Conservation (phyloP, 2,797 vertebrate genomes). For the Pachyuromys duprasi region DNA sequence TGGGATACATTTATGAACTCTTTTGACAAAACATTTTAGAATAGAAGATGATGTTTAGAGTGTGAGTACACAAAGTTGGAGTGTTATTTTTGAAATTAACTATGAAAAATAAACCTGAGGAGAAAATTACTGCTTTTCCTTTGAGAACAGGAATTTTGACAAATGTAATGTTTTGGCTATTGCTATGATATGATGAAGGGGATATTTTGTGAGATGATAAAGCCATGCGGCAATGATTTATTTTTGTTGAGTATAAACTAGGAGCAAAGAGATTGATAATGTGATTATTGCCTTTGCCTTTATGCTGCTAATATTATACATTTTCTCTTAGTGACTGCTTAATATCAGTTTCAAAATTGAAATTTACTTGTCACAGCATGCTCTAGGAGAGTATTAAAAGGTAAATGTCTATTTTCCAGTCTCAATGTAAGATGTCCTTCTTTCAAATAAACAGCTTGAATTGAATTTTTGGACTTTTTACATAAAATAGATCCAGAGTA, state of each 20-base stretch:
- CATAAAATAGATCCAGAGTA: constrained; percentile 14
- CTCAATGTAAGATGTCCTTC: not conserved
- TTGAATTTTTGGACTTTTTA: constrained; percentile 52
- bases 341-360: constrained; percentile 49
- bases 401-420: constrained; percentile 9
- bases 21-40: not conserved
- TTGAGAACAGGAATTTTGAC: constrained; percentile 19
- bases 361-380: constrained; percentile 51
- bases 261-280: constrained; percentile 42
- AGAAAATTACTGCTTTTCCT: constrained; percentile 25
- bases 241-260: constrained; percentile 29
- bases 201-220: constrained; percentile 18
- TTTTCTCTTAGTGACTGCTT: constrained; percentile 10
- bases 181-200: not conserved
- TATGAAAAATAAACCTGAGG: not conserved
- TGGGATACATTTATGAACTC: not conserved
- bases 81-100: not conserved
- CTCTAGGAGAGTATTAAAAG: constrained; percentile 25
- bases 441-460: constrained; percentile 56
- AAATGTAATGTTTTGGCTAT: not conserved
- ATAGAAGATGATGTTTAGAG: not conserved
- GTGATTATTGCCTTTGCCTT: constrained; percentile 35
- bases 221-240: constrained; percentile 43
- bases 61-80: not conserved
- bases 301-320: not conserved